These are phyloP conservation scores for Echinarachnius parma DNA, from an alignment of 53 echinoderm and acorn worm species.

Conservation along the genomic window DNA sequence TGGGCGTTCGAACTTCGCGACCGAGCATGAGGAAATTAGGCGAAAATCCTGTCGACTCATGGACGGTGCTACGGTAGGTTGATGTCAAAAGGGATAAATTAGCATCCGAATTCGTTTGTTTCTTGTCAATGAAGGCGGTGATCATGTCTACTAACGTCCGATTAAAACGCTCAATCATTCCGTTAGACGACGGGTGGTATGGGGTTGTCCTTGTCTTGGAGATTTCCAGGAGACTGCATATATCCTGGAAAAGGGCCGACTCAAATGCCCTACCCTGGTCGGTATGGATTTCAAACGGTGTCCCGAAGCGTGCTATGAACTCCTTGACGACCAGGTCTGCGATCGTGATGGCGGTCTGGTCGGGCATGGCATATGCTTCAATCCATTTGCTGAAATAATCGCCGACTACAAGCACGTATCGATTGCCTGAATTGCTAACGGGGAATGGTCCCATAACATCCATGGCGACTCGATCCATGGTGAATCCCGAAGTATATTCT, in stretches of 20 bases:
- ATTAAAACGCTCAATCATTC: too few species aligned
- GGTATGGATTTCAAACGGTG: conserved; percentile 34
- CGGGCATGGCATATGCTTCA: conserved; percentile 38
- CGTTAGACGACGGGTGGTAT: conserved; percentile 42
- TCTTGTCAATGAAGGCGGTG: not conserved
- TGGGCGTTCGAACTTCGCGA: not conserved
- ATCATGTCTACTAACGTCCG: conserved; percentile 28
- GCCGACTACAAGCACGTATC: conserved; percentile 17
- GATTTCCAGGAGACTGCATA: conserved; percentile 42
- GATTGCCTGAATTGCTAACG: too few species aligned
- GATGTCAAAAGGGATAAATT: conserved; percentile 36
- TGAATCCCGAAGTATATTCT: conserved; percentile 38
- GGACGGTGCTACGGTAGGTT: conserved; percentile 3
- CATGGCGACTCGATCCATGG: too few species aligned
- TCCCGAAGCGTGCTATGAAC: conserved; percentile 40
- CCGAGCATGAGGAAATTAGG: not conserved
- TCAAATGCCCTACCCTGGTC: conserved; percentile 51
- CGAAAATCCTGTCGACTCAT: too few species aligned
- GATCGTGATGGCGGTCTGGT: too few species aligned
- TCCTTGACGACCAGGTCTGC: too few species aligned
- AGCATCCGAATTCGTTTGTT: conserved; percentile 16
- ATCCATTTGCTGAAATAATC: conserved; percentile 44
- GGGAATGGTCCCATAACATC: conserved; percentile 48
- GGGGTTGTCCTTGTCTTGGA: conserved; percentile 35
- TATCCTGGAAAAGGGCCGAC: conserved; percentile 15